These are phyloP conservation scores for Momotus momota DNA, from an alignment of 2,797 vertebrate species.

Conservation along the genomic window DNA sequence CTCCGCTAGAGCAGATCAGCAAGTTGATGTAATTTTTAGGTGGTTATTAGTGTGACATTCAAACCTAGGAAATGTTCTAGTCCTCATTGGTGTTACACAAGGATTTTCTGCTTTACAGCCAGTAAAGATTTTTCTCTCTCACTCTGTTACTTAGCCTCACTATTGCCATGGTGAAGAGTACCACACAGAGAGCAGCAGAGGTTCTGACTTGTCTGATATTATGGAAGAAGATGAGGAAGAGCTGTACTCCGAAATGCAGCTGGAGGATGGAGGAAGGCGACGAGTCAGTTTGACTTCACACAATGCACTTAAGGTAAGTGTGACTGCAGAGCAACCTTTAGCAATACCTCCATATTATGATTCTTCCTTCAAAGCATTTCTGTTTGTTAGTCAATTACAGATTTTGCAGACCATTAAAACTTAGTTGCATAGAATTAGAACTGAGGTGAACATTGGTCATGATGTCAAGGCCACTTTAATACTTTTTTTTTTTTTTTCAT, in stretches of 20 bases:
- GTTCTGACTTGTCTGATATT: constrained; percentile 96
- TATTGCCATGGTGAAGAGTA: constrained; percentile 95
- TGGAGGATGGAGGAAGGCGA: constrained; percentile 91
- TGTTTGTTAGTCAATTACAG: background rate
- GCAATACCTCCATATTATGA: background rate
- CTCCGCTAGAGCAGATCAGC: background rate
- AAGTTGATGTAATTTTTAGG: background rate
- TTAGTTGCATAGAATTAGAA: rapidly evolving
- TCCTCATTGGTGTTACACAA: background rate
- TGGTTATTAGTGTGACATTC: background rate
- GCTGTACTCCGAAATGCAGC: constrained; percentile 95
- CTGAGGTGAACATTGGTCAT: background rate
- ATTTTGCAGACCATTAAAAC: background rate
- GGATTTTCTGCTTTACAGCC: background rate
- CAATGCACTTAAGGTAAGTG: constrained; percentile 92
- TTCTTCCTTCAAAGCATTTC: background rate
- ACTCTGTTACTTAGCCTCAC: constrained; percentile 74
- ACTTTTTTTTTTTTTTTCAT: background rate
- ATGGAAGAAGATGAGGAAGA: constrained; percentile 99
- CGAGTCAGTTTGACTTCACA: constrained; percentile 91
- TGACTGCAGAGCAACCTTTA: background rate
- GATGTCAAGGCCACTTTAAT: background rate
- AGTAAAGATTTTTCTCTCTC: background rate
- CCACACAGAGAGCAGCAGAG: constrained; percentile 96
- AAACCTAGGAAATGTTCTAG: background rate